These are phyloP conservation scores for Callocephalon fimbriatum DNA, from an alignment of 2,113 vertebrate species.

Conservation along the genomic window DNA sequence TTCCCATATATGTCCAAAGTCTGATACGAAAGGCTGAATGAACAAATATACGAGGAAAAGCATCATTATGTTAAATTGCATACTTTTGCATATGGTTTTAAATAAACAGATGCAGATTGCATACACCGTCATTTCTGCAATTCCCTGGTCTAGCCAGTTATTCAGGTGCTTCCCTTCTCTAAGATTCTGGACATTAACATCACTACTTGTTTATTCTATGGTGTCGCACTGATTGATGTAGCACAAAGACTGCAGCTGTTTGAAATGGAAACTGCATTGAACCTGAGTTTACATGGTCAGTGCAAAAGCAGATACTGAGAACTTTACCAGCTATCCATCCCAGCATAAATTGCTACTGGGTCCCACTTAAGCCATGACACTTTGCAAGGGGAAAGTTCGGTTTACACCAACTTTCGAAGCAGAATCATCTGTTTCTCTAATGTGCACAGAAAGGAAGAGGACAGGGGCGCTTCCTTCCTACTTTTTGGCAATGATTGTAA, in stretches of 20 bases:
- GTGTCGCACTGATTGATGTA: background rate
- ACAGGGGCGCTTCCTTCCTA: background rate
- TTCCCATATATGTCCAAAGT: background rate
- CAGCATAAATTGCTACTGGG: fast-evolving
- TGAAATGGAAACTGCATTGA: background rate
- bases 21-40: background rate
- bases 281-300: background rate
- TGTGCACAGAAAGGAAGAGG: background rate
- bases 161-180: background rate
- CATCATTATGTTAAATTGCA: background rate
- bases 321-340: background rate
- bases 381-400: background rate
- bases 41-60: background rate
- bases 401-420: background rate
- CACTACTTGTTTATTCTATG: background rate
- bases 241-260: background rate
- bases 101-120: background rate
- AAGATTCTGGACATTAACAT: background rate
- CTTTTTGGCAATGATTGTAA: background rate
- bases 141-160: background rate
- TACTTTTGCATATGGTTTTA: background rate
- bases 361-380: background rate
- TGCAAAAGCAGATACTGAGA: background rate
- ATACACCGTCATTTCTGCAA: background rate
- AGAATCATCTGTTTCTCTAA: background rate